Base-by-base conservation (phyloP, 1,140 invertebrate species). In the Zeugodacus cucurbitae region DNA sequence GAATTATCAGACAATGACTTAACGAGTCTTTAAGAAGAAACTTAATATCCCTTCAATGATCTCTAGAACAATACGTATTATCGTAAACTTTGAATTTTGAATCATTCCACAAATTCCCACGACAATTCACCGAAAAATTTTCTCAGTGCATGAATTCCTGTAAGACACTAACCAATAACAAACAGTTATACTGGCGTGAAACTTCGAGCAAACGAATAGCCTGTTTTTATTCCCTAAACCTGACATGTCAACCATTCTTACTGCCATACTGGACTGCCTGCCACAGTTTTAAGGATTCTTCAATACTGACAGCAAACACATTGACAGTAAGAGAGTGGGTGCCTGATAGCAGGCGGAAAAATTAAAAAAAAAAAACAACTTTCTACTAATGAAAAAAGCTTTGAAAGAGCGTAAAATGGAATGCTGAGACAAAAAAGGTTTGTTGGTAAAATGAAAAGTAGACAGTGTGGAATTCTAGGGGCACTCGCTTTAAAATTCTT, bases 201-300 rank as follows among this genome's bases (percentile, higher is more conserved):
- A 48, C 26, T 82, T 0, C n/a, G 22, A 29, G 8, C 41, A 26
- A n/a, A 2, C 41, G 14, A 29, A 37, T 26, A 41, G 41, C 37
- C 74, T n/a, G 41, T 82, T 82, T 44, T 48, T 54, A 48, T 48
- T 82, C 44, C 41, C n/a, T 29, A 82, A 82, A n/a, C 74, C 44
- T 48, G 74, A 82, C 41, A 82, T 48, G 44, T 82, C 44, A 82
- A 41, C 26, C 74, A 82, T n/a, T 34, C 74, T 44, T 26, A 48
- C 22, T 82, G 41, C 7, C 74, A 82, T 48, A 14, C n/a, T 59
- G 48, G 48, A 17, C 64, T 37, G 70, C 70, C 44, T 85, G 59
- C 34, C n/a, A 89, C 82, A 89, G 85, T 89, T 64, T 89, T 89
- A 89, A 88, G 88, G 88, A 89, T 89, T 89, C 88, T 78, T 89